Conservation (phyloP, 2,113 vertebrate species). For the Serilophus lunatus region DNA sequence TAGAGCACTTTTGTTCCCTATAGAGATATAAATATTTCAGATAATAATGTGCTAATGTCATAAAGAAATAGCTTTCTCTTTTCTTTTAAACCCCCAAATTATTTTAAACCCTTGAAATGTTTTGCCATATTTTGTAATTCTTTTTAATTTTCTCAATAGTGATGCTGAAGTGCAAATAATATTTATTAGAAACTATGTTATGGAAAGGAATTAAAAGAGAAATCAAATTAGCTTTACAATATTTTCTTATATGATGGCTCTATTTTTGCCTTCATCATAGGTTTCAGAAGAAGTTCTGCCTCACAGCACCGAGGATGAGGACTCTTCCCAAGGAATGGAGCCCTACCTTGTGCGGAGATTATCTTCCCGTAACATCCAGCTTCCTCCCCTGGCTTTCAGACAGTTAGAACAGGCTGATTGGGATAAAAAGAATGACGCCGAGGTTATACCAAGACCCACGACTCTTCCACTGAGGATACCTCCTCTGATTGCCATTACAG, state of each 20-base stretch:
- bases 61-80: not conserved
- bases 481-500: slow-evolving; percentile 92
- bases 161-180: not conserved
- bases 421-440: slow-evolving; percentile 78
- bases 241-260: not conserved
- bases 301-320: slow-evolving; percentile 76
- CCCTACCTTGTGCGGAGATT: slow-evolving; percentile 86
- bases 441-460: slow-evolving; percentile 79
- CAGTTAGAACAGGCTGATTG: slow-evolving; percentile 89
- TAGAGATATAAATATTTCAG: not conserved
- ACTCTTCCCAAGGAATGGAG: slow-evolving; percentile 78
- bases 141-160: not conserved
- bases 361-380: slow-evolving; percentile 86
- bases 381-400: slow-evolving; percentile 91
- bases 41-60: not conserved
- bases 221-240: not conserved
- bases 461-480: slow-evolving; percentile 87
- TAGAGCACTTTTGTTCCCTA: not conserved
- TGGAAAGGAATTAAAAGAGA: not conserved
- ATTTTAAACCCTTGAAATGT: not conserved
- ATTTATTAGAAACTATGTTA: not conserved
- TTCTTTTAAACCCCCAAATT: not conserved
- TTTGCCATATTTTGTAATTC: not conserved
- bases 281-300: slow-evolving; percentile 82
- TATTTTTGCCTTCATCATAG: slow-evolving; percentile 56